These are phyloP conservation scores for Macrobrachium nipponense DNA, from an alignment of 1,140 invertebrate species.

Conservation along the genomic window DNA sequence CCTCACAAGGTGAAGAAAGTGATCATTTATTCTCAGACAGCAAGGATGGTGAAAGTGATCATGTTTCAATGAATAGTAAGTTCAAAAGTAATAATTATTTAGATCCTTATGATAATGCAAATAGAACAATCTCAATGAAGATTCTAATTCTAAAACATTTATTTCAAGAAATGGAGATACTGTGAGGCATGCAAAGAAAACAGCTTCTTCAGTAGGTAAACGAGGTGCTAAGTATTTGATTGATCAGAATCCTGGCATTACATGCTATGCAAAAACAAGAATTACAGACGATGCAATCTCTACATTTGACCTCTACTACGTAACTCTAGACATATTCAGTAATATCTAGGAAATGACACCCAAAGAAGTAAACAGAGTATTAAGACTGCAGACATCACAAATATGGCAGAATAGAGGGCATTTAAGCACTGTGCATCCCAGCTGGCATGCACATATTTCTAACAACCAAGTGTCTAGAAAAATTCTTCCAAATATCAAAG, in stretches of 20 bases:
- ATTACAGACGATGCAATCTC: neutral
- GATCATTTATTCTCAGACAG: too few relatives aligned
- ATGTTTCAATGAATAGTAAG: neutral
- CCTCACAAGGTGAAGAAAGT: slow-evolving; percentile 6
- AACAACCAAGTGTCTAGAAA: too few relatives aligned
- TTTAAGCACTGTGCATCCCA: too few relatives aligned
- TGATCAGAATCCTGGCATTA: slow-evolving; percentile 22
- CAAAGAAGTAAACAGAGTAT: neutral
- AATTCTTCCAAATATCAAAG: too few relatives aligned
- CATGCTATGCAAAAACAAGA: neutral
- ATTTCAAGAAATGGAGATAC: neutral
- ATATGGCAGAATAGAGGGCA: neutral
- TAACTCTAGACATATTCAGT: neutral
- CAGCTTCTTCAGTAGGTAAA: neutral
- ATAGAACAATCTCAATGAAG: neutral
- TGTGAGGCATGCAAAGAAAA: neutral
- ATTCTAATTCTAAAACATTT: neutral
- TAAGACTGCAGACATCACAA: neutral
- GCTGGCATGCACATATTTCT: too few relatives aligned
- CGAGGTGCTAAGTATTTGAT: neutral
- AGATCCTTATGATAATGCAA: neutral
- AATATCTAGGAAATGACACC: neutral
- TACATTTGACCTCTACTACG: neutral
- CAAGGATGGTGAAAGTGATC: neutral
- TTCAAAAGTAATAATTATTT: neutral